Evolutionary conservation across 2,113 vertebrate genomes (phyloP), one percentile per base, ranked within the genome.

Genomic region (Procavia capensis): DNA sequence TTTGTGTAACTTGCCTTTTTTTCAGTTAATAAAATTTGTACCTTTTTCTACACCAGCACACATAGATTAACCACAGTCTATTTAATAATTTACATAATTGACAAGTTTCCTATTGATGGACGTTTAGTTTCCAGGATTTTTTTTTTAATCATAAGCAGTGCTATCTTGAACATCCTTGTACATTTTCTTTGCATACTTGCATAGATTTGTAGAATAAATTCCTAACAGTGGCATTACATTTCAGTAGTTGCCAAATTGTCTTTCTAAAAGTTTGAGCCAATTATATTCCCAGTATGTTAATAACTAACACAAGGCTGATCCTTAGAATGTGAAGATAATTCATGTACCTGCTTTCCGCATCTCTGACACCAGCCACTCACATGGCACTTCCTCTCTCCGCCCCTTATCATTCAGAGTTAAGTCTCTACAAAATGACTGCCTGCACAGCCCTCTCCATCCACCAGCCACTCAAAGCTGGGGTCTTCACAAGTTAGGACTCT

Each of bases 1-100:
- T 90, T 85, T 86, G 7, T 94, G 57, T 25, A 97, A 91, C 24
- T 78, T 92, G n/a, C 34, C 27, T 84, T 85, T 70, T 70, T 93
- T 85, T 91, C 54, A 74, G 39, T 90, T 57, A 92, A 54, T 89
- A 95, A 76, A 84, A 94, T 86, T 27, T 83, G 39, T 43, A 14
- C 29, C n/a, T 68, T 90, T 96, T 92, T 84, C 66, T 94, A 64
- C 36, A 82, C 59, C 20, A 75, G 64, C 22, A 76, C 25, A 11
- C 63, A 96, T 59, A 90, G 14, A 78, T 78, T 90, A 90, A 81
- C 47, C 36, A 70, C 24, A 66, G 93, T 90, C 81, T 89, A 43
- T 50, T 79, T 36, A 93, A 81, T 39, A 34, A 90, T 41, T 92
- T 54, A 85, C 66, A 22, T 80, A 92, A n/a, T n/a, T n/a, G n/a